These are phyloP conservation scores for Tapirus terrestris DNA, from an alignment of 2,113 vertebrate genomes.

Conservation along the genomic window DNA sequence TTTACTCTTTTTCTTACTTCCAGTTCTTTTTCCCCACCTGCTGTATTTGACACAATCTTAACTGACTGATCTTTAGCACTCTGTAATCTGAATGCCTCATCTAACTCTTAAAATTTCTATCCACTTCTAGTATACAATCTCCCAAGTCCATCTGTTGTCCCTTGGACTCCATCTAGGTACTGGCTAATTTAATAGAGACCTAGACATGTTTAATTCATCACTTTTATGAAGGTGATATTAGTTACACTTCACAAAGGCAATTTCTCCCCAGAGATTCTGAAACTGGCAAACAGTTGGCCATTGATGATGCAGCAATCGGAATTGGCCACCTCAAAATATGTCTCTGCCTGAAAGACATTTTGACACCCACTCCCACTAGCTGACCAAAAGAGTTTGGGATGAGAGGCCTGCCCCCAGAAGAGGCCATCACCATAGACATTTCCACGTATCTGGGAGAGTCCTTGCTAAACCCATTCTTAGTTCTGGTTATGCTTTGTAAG, in stretches of 20 bases:
- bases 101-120: not conserved
- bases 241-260: not conserved
- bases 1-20: not conserved
- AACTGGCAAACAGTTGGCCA: too few relatives aligned
- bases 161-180: not conserved
- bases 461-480: too few relatives aligned
- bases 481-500: too few relatives aligned
- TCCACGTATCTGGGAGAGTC: too few relatives aligned
- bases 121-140: not conserved
- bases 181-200: not conserved
- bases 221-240: not conserved
- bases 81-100: not conserved
- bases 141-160: not conserved
- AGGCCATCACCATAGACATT: too few relatives aligned
- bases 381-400: too few relatives aligned
- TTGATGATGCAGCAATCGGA: too few relatives aligned
- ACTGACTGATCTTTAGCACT: not conserved
- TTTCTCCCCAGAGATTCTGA: not conserved
- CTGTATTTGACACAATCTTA: not conserved
- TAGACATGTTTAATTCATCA: not conserved
- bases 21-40: rapidly evolving
- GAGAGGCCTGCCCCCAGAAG: too few relatives aligned
- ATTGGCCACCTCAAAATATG: too few relatives aligned
- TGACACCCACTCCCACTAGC: too few relatives aligned
- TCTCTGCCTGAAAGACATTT: too few relatives aligned